A percentile compares a stretch with the other conserved stretches of the same genome.
These are phyloP conservation scores for Agonopterix subpropinquella DNA, from an alignment of 2,888 invertebrate species.

Conservation along the genomic window DNA sequence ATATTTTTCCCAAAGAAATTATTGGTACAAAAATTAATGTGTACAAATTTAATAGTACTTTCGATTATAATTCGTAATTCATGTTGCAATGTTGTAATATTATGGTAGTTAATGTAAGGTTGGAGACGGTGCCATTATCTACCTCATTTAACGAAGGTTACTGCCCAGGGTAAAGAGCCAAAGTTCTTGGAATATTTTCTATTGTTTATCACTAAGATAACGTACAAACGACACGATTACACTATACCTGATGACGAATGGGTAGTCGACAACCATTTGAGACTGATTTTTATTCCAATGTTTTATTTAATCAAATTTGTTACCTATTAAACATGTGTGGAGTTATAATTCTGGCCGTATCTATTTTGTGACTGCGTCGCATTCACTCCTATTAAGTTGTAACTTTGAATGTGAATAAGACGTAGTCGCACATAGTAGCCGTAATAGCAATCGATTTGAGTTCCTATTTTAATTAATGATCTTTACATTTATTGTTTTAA, in stretches of 20 bases:
- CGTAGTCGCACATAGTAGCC: background rate
- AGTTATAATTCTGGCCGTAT: background rate
- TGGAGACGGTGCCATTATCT: conserved; percentile 61
- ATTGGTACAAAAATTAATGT: conserved; percentile 71
- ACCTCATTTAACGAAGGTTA: conserved; percentile 55
- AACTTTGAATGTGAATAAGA: too few relatives aligned
- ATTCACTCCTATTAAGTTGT: too few relatives aligned
- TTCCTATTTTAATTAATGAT: conserved; percentile 63
- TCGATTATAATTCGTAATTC: conserved; percentile 57
- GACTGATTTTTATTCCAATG: conserved; percentile 48
- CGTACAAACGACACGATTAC: conserved; percentile 19
- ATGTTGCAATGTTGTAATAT: conserved; percentile 69
- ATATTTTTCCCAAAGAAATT: conserved; percentile 72
- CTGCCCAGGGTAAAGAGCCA: conserved; percentile 64
- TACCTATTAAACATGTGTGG: background rate
- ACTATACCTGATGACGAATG: conserved; percentile 23
- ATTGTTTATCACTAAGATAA: conserved; percentile 47
- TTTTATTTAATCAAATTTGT: conserved; percentile 11
- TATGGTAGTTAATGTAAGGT: conserved; percentile 58
- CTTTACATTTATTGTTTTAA: conserved; percentile 43
- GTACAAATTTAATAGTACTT: conserved; percentile 66
- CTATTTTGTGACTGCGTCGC: background rate
- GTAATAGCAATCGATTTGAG: conserved; percentile 62
- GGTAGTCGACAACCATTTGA: conserved; percentile 38
- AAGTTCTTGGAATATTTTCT: conserved; percentile 63